Conservation (phyloP, 2,888 invertebrate genomes). For the Aelia acuminata region DNA sequence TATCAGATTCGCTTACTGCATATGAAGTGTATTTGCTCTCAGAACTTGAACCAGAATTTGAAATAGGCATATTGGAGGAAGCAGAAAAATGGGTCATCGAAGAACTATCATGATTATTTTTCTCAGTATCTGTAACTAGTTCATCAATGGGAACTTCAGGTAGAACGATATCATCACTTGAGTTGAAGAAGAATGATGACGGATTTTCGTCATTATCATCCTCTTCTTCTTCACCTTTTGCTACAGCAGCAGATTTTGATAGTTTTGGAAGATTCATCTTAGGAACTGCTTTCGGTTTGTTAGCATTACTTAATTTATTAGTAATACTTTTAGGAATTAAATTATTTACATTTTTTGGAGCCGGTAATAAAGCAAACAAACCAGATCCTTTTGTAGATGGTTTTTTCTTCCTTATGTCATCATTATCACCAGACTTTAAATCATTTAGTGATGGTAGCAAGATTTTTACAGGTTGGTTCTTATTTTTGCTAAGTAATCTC, state of each 20-base stretch:
- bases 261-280: not conserved
- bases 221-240: conserved; percentile 41
- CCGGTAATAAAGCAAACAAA: conserved; percentile 79
- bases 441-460: conserved; percentile 60
- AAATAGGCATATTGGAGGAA: not conserved
- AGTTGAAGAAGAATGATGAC: conserved; percentile 50
- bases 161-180: conserved; percentile 39
- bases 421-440: conserved; percentile 30
- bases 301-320: conserved; percentile 5
- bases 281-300: conserved; percentile 9
- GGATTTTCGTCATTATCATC: conserved; percentile 14
- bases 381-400: conserved; percentile 74
- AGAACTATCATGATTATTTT: not conserved
- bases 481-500: conserved; percentile 47
- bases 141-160: not conserved
- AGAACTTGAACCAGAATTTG: not conserved
- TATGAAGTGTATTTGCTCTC: not conserved
- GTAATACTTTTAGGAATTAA: conserved; percentile 36
- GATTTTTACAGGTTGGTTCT: conserved; percentile 59
- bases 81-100: not conserved
- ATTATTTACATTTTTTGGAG: conserved; percentile 73
- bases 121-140: not conserved
- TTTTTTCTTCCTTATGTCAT: conserved; percentile 68
- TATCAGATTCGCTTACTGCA: not conserved
- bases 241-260: not conserved